phyloP scores from a whole-genome alignment of 2,888 invertebrate species.

The Caenorhabditis sinica region DNA sequence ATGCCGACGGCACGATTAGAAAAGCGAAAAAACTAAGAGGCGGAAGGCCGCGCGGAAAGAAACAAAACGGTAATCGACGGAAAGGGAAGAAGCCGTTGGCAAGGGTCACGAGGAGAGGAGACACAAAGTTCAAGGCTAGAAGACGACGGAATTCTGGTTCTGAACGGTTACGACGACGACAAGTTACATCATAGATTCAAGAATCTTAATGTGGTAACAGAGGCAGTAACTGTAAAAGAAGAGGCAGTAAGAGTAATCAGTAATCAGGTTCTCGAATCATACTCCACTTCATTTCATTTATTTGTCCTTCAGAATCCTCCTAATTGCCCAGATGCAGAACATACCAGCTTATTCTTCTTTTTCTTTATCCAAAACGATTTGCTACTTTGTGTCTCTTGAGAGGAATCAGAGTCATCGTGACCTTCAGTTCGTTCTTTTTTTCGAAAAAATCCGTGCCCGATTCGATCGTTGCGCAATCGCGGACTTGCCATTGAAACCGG shows the following conservation, averaged over 20 bases:
- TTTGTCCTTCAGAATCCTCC: constrained; percentile 27
- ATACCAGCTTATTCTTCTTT: constrained; percentile 7
- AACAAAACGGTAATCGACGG: constrained; percentile 30
- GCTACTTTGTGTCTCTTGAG: background rate
- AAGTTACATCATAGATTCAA: constrained; percentile 32
- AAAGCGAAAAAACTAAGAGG: constrained; percentile 24
- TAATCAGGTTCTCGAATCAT: constrained; percentile 59
- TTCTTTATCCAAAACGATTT: constrained; percentile 13
- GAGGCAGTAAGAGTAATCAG: constrained; percentile 45
- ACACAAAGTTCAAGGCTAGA: constrained; percentile 47
- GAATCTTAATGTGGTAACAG: constrained; percentile 34
- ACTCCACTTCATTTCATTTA: constrained; percentile 23
- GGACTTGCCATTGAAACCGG: constrained; percentile 51
- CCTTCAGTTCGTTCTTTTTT: constrained; percentile 41
- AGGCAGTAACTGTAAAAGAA: constrained; percentile 2
- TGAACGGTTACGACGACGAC: constrained; percentile 45
- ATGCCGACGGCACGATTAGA: constrained; percentile 48
- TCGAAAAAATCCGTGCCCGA: constrained; percentile 33
- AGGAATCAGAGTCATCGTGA: constrained; percentile 24
- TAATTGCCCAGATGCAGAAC: constrained; percentile 11
- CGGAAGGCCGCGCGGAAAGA: constrained; percentile 23
- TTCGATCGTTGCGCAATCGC: constrained; percentile 58
- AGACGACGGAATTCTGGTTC: constrained; percentile 34
- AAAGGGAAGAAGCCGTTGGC: constrained; percentile 24
- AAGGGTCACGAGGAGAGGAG: constrained; percentile 28